These are phyloP conservation scores for Salminus brasiliensis DNA, from an alignment of 2,113 vertebrate species.

Conservation along the genomic window DNA sequence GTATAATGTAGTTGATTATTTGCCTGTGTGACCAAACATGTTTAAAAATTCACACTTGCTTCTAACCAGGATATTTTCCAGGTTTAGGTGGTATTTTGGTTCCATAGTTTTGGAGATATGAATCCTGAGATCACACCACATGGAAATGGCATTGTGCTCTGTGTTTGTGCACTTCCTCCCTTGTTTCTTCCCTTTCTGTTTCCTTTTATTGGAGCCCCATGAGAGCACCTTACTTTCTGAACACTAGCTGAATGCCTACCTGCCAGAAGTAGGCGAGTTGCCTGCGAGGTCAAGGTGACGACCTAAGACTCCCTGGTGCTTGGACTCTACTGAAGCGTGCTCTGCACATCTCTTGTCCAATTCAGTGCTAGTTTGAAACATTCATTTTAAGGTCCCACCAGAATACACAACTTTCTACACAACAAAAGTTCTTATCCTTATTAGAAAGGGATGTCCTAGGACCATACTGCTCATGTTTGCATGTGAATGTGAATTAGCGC, in stretches of 20 bases:
- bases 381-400: neutral
- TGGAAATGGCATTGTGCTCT: neutral
- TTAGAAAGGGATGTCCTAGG: too few species aligned
- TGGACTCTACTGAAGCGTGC: neutral
- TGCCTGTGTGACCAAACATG: too few species aligned
- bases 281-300: neutral
- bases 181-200: neutral
- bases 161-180: neutral
- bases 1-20: too few species aligned
- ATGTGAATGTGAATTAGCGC: too few species aligned
- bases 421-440: too few species aligned
- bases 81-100: too few species aligned
- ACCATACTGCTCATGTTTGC: too few species aligned
- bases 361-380: neutral
- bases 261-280: neutral
- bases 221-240: neutral
- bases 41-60: too few species aligned
- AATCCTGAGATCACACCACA: neutral
- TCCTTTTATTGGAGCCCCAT: neutral
- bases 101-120: too few species aligned
- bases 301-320: neutral
- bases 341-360: neutral
- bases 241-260: neutral
- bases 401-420: neutral
- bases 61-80: too few species aligned